These are phyloP conservation scores for Lissonota sp. DNA, from an alignment of 2,888 invertebrate species.

Conservation along the genomic window DNA sequence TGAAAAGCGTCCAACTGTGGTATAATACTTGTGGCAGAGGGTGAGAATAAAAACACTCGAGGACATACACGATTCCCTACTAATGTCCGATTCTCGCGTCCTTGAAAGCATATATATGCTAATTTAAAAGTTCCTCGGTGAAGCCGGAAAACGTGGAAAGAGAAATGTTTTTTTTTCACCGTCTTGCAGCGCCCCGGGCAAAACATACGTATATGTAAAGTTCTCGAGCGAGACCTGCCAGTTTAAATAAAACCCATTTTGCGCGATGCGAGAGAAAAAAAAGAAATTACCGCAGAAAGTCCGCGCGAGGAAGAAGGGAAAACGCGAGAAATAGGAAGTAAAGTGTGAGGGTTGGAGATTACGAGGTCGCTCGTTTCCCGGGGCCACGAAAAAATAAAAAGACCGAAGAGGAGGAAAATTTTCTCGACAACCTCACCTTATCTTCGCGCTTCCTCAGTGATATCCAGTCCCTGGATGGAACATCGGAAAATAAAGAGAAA, in stretches of 20 bases:
- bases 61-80: conserved; percentile 21
- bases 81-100: conserved; percentile 33
- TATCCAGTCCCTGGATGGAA: conserved; percentile 6
- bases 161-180: conserved; percentile 8
- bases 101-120: conserved; percentile 18
- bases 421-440: conserved; percentile 23
- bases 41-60: conserved; percentile 6
- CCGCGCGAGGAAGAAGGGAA: conserved; percentile 10
- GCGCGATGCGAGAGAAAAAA: conserved; percentile 19
- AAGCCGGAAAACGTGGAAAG: conserved; percentile 7
- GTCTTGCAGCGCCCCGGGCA: conserved; percentile 10
- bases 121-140: conserved; percentile 36
- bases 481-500: conserved; percentile 5
- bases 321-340: conserved; percentile 29
- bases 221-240: conserved; percentile 4
- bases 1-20: no score
- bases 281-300: conserved; percentile 21
- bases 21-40: background rate
- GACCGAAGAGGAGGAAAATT: background rate
- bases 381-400: conserved; percentile 20
- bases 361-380: conserved; percentile 46
- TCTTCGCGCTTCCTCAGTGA: conserved; percentile 19
- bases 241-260: conserved; percentile 50
- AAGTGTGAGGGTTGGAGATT: conserved; percentile 49
- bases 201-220: background rate